Conservation (phyloP, 1,140 invertebrate species). For the Argopecten irradians region DNA sequence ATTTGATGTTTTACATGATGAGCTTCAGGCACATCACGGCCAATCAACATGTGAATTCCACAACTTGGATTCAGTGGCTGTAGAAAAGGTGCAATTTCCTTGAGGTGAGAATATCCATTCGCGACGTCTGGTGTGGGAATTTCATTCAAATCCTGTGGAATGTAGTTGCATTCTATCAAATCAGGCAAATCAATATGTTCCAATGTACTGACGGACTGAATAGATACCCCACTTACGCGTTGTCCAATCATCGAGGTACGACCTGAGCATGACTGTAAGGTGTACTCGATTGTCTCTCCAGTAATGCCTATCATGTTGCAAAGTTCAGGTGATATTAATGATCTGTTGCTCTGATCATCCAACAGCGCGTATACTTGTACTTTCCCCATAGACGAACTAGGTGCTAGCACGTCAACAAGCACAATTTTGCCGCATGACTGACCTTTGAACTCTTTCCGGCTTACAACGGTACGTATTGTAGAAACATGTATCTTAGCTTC, state of each 20-base stretch:
- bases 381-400: not conserved
- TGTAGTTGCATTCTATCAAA: slow-evolving; percentile 43
- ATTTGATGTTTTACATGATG: slow-evolving; percentile 46
- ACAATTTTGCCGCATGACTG: slow-evolving; percentile 50
- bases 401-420: slow-evolving; percentile 23
- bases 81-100: not conserved
- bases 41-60: slow-evolving; percentile 40
- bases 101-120: too few relatives aligned
- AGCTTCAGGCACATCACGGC: slow-evolving; percentile 39
- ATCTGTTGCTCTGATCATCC: slow-evolving; percentile 45
- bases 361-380: slow-evolving; percentile 37
- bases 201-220: slow-evolving; percentile 24
- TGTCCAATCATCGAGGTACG: slow-evolving; percentile 24
- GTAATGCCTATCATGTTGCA: slow-evolving; percentile 32
- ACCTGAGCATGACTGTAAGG: slow-evolving; percentile 42
- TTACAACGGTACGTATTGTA: not conserved
- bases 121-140: slow-evolving; percentile 14
- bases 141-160: slow-evolving; percentile 43
- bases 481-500: too few relatives aligned
- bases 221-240: not conserved
- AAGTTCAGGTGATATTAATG: slow-evolving; percentile 32
- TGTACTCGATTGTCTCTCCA: not conserved
- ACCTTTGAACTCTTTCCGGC: not conserved
- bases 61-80: slow-evolving; percentile 24
- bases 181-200: slow-evolving; percentile 30